Evolutionary conservation across 2,113 vertebrate species (phyloP).

Genomic region (Crotalus horridus): DNA sequence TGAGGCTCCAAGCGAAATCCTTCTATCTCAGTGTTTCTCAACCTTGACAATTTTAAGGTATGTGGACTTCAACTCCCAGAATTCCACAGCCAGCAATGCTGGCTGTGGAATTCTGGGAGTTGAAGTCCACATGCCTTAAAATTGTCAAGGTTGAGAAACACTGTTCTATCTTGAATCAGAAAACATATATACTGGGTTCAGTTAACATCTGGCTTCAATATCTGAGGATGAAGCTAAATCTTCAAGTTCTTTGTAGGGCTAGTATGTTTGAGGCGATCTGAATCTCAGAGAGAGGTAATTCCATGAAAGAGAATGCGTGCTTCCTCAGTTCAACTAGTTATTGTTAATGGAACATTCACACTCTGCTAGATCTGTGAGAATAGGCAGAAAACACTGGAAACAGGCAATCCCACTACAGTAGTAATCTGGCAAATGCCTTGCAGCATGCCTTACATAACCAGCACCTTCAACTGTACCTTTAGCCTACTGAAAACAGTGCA

Average conservation of each 20-base stretch:
- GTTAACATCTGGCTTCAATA: background rate
- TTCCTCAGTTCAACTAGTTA: background rate
- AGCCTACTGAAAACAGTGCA: background rate
- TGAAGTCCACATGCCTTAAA: too few species aligned
- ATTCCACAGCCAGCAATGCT: too few species aligned
- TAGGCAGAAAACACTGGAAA: background rate
- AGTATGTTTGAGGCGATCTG: background rate
- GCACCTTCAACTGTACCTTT: background rate
- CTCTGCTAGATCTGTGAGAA: background rate
- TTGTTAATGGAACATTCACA: background rate
- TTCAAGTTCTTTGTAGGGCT: background rate
- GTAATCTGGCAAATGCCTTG: background rate
- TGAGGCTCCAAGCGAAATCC: background rate
- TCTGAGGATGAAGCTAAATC: background rate
- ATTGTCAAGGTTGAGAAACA: too few species aligned
- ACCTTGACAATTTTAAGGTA: too few species aligned
- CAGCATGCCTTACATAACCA: background rate
- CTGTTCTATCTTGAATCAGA: background rate
- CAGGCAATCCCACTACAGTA: background rate
- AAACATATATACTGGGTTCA: background rate
- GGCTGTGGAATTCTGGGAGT: too few species aligned
- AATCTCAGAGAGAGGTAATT: background rate
- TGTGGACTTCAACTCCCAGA: too few species aligned
- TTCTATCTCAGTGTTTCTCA: background rate
- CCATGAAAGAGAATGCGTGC: background rate